phyloP scores from a whole-genome alignment of 1,140 invertebrate genomes.

The Drosophila nasuta region DNA sequence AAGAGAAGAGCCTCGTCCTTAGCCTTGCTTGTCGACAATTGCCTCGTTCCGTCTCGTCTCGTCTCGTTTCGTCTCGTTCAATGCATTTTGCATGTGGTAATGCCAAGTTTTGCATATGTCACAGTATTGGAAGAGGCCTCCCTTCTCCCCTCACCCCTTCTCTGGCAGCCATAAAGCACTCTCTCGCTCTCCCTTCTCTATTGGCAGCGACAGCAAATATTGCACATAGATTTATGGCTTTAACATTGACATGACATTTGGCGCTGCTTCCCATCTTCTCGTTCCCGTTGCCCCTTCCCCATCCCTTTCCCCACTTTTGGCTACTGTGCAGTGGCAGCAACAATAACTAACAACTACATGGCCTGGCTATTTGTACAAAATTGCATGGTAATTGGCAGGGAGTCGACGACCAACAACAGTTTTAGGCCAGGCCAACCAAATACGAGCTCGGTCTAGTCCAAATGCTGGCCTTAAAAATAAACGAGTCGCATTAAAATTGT shows the following conservation, averaged over 20 bases:
- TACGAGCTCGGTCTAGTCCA: not conserved
- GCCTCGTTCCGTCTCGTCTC: conserved; percentile 2
- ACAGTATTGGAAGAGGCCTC: not conserved
- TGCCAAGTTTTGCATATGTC: conserved; percentile 59
- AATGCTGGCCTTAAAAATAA: conserved; percentile 29
- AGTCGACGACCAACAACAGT: conserved; percentile 5
- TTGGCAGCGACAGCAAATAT: conserved; percentile 54
- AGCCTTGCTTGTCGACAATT: conserved; percentile 26
- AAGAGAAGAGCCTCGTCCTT: conserved; percentile 6
- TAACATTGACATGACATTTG: conserved; percentile 65
- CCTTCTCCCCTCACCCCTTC: too few species aligned
- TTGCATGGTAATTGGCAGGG: conserved; percentile 43
- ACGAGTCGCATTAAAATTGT: conserved; percentile 46
- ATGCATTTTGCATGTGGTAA: conserved; percentile 43
- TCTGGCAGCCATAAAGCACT: not conserved
- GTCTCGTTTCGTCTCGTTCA: not conserved
- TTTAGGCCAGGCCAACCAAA: conserved; percentile 2
- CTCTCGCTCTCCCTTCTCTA: not conserved
- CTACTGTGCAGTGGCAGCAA: conserved; percentile 13
- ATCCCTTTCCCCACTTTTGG: not conserved
- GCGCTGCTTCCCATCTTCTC: conserved; percentile 22
- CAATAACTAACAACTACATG: conserved; percentile 28
- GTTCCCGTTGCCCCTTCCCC: not conserved
- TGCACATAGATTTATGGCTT: conserved; percentile 64
- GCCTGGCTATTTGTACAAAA: conserved; percentile 44